Evolutionary conservation across 2,888 invertebrate species (phyloP), one percentile per base, ranked within the genome.

Genomic region (Eudemis profundana): DNA sequence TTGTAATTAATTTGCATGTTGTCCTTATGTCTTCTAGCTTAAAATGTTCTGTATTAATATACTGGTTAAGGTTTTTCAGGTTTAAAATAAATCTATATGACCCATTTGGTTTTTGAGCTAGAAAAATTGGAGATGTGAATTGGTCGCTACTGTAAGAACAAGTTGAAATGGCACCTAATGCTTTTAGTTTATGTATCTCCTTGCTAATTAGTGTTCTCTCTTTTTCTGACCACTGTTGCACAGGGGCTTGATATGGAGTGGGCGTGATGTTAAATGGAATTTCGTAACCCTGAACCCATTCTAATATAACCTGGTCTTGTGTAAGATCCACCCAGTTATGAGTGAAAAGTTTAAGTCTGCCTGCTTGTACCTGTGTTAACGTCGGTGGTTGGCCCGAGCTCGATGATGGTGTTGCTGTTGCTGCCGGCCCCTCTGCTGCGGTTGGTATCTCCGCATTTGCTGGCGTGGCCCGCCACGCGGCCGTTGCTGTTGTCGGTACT

Each of bases 21-120:
- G 65, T 64, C 8, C 69, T 33, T 12, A 59, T 17, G 27, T 70
- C 70, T 57, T 70, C 68, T 29, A 68, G 29, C 38, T 68, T 70
- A 56, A 70, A 70, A 23, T 68, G 68, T 21, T 63, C 42, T 17
- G 65, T 54, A 15, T 27, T 14, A 12, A 67, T 40, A 17, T 44
- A 63, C 4, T 56, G 40, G 57, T 66, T 59, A 14, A 65, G 23
- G 0, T 21, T 17, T 49, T 64, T 67, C 12, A 69, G 17, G 12
- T 67, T 69, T 29, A 69, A 36, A 56, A 69, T 70, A 54, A 71
- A 69, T 33, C 67, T 59, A 14, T 33, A 46, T 10, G 38, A 4
- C 3, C 67, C 68, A 53, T 68, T 68, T 4, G 50, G 56, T 33
- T 70, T 68, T 19, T 59, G 59, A 12, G 60, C 59, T 19, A 56